Percentiles rank a stretch among this genome's conserved stretches.
These are phyloP conservation scores for Athalia rosae DNA, from an alignment of 2,888 invertebrate genomes.

Conservation along the genomic window DNA sequence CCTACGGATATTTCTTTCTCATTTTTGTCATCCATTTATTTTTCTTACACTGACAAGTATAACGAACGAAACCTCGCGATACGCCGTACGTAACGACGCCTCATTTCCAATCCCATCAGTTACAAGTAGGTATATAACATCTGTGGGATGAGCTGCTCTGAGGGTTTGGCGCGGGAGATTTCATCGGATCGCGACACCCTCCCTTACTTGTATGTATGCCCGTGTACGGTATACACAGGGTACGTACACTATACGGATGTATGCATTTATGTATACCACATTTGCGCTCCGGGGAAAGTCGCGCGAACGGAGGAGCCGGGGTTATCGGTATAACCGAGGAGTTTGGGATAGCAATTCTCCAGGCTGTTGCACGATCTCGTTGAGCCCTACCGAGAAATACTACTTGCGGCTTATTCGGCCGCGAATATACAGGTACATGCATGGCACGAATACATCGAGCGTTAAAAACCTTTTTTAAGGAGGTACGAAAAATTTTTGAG, in stretches of 20 bases:
- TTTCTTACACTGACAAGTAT: too few relatives aligned
- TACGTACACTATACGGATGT: not conserved
- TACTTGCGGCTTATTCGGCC: too few relatives aligned
- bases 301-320: too few relatives aligned
- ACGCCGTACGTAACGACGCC: not conserved
- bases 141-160: not conserved
- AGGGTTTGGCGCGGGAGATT: conserved; percentile 8
- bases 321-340: not conserved
- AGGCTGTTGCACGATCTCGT: not conserved
- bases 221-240: too few relatives aligned
- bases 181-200: not conserved
- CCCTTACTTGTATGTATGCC: not conserved
- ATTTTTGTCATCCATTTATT: too few relatives aligned
- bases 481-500: too few relatives aligned
- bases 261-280: not conserved
- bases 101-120: conserved; percentile 4
- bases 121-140: not conserved
- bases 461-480: too few relatives aligned
- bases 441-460: too few relatives aligned
- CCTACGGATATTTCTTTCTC: too few relatives aligned
- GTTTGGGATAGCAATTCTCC: not conserved
- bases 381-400: not conserved
- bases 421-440: too few relatives aligned
- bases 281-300: too few relatives aligned
- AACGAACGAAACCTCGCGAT: too few relatives aligned